Conservation (phyloP, 2,888 invertebrate species). For the Cybosia mesomella region DNA sequence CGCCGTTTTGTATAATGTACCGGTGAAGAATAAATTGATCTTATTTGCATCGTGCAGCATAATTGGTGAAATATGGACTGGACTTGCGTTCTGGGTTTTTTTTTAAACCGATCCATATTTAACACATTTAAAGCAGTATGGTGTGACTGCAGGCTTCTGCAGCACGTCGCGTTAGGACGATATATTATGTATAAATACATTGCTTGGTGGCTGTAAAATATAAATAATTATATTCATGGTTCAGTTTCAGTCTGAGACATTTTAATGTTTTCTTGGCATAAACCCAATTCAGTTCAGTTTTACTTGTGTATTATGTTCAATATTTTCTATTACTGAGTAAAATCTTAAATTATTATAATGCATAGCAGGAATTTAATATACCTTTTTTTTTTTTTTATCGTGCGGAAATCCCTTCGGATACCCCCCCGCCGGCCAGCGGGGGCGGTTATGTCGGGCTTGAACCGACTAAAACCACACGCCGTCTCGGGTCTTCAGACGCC, state of each 20-base stretch:
- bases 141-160: not conserved
- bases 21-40: constrained; percentile 42
- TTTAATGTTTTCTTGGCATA: constrained; percentile 39
- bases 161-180: constrained; percentile 1
- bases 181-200: not conserved
- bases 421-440: no score
- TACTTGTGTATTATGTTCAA: not conserved
- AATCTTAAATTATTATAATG: not conserved
- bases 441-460: no score
- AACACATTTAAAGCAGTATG: not conserved
- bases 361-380: not conserved
- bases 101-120: constrained; percentile 27
- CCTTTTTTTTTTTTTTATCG: no score
- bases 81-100: constrained; percentile 26
- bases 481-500: no score
- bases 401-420: no score
- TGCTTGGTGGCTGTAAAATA: constrained; percentile 17
- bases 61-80: constrained; percentile 24
- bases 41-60: constrained; percentile 42
- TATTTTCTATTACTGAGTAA: not conserved
- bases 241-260: constrained; percentile 21
- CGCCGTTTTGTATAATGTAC: constrained; percentile 56
- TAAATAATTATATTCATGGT: constrained; percentile 35
- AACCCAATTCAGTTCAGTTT: constrained; percentile 28
- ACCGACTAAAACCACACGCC: no score